Base-by-base conservation (phyloP, 2,113 vertebrate species). In the Geococcyx californianus region DNA sequence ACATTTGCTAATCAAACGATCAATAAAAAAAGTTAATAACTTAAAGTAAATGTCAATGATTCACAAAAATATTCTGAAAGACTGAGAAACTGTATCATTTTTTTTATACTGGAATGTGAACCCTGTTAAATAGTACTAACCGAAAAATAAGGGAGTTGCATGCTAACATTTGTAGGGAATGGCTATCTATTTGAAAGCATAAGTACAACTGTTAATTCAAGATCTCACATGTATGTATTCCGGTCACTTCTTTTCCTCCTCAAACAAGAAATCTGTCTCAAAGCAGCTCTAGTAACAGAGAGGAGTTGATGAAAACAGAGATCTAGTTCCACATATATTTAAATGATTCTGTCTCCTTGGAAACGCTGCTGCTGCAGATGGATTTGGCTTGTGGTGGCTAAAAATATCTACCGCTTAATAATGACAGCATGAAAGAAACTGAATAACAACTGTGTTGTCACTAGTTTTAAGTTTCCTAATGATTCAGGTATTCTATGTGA, bases 311-410 rank as follows among this genome's bases (percentile, higher is more conserved):
- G 97, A 97, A 98, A 98, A 98, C 97, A 92, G 97, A 97, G 97
- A 97, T 97, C 95, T 97, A 95, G 97, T 97, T 97, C 96, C 97
- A 98, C 97, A 97, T 98, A 97, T 97, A 96, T 98, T 98, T 98
- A 98, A 98, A 98, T 98, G 97, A 98, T 98, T 98, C 98, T 68
- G 97, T 98, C 97, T 98, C 98, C 98, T 97, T 98, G 98, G 98
- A 98, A 98, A 98, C 98, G 5, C 97, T 80, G 76, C 97, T 97
- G 93, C 97, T 97, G 97, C 97, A 96, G 97, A 98, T 98, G 97
- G 97, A 97, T 98, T 98, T 97, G 97, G 96, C 96, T 97, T 98
- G 97, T 95, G 94, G 94, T 96, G 90, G 95, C 97, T 98, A 98
- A 98, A 98, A 98, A 98, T 98, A 98, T 94, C 98, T 84, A 60